These are phyloP conservation scores for Melitaea athalia DNA, from an alignment of 2,888 invertebrate species.

Conservation along the genomic window DNA sequence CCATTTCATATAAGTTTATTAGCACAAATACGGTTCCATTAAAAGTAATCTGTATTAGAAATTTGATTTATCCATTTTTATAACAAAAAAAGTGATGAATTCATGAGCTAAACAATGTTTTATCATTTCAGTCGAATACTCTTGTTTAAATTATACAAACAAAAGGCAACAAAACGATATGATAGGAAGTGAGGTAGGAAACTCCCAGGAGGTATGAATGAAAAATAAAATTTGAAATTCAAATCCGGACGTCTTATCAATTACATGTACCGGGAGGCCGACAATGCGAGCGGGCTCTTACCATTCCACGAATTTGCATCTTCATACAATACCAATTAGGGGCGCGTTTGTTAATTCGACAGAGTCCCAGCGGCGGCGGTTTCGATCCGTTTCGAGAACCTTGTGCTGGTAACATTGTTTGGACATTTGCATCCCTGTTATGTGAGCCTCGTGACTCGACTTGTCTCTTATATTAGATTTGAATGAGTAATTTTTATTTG, in stretches of 20 bases:
- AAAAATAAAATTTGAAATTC: constrained; percentile 72
- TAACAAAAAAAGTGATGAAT: neutral
- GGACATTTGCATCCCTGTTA: constrained; percentile 68
- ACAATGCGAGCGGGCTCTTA: constrained; percentile 62
- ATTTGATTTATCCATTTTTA: neutral
- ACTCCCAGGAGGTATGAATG: constrained; percentile 52
- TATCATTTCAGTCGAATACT: constrained; percentile 12
- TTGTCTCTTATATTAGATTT: constrained; percentile 24
- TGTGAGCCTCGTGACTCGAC: constrained; percentile 61
- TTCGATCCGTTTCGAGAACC: constrained; percentile 59
- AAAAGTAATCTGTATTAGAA: too few species aligned
- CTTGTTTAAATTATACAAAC: constrained; percentile 32
- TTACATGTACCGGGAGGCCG: constrained; percentile 72
- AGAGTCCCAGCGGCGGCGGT: constrained; percentile 54
- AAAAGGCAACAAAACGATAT: constrained; percentile 39
- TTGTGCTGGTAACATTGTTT: constrained; percentile 32
- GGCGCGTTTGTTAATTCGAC: constrained; percentile 59
- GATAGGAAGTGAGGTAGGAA: constrained; percentile 37
- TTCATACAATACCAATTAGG: constrained; percentile 78
- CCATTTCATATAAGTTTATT: too few species aligned
- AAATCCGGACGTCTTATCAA: constrained; percentile 78
- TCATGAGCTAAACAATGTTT: neutral
- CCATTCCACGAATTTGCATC: constrained; percentile 73
- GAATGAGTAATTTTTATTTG: constrained; percentile 29
- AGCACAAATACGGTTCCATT: too few species aligned